Evolutionary conservation across 2,113 vertebrate species (phyloP), one percentile per base, ranked within the genome.

Genomic region (Oncorhynchus tshawytscha): DNA sequence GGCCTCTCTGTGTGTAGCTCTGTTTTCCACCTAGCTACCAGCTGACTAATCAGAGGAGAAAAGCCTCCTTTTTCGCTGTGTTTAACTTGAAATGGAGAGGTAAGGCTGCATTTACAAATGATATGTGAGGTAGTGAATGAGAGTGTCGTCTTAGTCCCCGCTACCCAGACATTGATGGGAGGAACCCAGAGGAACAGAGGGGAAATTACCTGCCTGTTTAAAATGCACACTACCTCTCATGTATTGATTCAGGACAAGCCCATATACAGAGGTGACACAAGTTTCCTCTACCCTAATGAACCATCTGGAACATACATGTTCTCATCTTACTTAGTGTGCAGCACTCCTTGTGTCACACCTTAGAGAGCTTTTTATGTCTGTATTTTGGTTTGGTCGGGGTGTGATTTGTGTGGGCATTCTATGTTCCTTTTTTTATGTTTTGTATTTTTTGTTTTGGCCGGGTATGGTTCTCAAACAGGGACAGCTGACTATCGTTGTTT

Each of bases 1-100:
- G 18, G 20, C 59, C 6, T 62, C 20, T 62, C 13, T 62, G 59
- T 67, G 25, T 67, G 15, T 29, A 67, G 8, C 6, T 1, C 25
- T 29, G 15, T 84, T 85, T 80, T 77, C 79, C 76, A n/a, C 71
- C 72, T 62, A 54, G 51, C 16, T 54, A 54, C 72, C 29, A 65
- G 78, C 73, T 78, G 79, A 73, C 76, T 83, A 82, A 88, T 86
- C 76, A 73, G 66, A 77, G 57, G 68, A 75, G 59, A 79, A 67
- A 82, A 79, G 49, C 49, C 49, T 54, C 49, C 12, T 13, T 80
- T 60, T 60, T 57, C 22, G 45, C 25, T 65, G 72, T 49, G 60
- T 67, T 78, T 67, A 57, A 68, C 70, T 27, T 54, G 31, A 60
- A n/a, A 78, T 60, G 1, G 9, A 64, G 7, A 22, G 5, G 60